phyloP scores from a whole-genome alignment of 2,113 vertebrate species.

The Danionella cerebrum region DNA sequence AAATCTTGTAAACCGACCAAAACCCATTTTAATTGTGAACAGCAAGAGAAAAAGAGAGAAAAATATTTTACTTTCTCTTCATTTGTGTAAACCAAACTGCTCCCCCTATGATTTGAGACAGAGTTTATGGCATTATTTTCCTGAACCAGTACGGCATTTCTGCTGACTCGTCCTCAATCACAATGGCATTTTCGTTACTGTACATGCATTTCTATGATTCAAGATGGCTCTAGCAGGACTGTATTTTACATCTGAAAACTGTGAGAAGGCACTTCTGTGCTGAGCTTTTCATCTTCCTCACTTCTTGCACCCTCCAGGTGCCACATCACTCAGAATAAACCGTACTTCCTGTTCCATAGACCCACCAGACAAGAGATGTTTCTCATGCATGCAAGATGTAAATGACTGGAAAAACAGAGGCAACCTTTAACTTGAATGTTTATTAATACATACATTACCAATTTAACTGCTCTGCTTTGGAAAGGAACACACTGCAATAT shows the following conservation, averaged over 20 bases:
- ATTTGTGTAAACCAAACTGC: no score
- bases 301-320: not conserved
- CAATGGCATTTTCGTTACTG: not conserved
- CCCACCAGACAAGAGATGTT: not conserved
- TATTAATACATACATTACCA: constrained; percentile 13
- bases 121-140: constrained; percentile 74
- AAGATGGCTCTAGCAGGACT: constrained; percentile 3
- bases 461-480: not conserved
- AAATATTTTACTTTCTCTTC: not conserved
- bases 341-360: not conserved
- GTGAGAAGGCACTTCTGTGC: no score
- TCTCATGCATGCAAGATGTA: not conserved
- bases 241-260: constrained; percentile 19
- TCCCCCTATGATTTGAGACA: not conserved
- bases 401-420: not conserved
- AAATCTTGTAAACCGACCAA: no score
- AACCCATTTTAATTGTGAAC: not conserved
- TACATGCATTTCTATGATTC: not conserved
- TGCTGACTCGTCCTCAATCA: constrained; percentile 64
- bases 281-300: not conserved
- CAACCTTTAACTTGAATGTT: not conserved
- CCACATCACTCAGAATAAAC: constrained; percentile 3
- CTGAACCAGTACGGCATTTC: not conserved
- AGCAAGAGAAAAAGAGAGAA: not conserved
- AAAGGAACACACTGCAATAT: constrained; percentile 3